Percentiles rank a stretch among this genome's conserved stretches.
Conservation (phyloP, 2,113 vertebrate genomes). For the Ceyx margarethae region DNA sequence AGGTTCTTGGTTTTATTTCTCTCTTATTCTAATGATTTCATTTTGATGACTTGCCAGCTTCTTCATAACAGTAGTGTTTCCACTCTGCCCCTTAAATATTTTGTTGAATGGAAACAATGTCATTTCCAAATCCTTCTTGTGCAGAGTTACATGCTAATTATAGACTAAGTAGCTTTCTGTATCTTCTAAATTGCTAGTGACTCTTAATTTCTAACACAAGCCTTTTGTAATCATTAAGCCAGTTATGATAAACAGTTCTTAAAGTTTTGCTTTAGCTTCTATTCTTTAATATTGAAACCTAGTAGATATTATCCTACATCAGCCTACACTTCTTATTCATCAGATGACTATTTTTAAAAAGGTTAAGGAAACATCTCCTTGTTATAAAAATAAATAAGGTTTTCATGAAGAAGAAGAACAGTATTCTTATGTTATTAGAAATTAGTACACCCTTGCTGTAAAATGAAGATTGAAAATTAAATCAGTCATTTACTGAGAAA, state of each 20-base stretch:
- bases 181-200: neutral
- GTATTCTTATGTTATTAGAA: neutral
- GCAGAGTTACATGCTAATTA: neutral
- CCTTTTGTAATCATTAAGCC: neutral
- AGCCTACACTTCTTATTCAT: neutral
- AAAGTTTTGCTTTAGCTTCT: neutral
- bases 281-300: neutral
- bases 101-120: neutral
- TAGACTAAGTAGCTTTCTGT: neutral
- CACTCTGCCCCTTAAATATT: neutral
- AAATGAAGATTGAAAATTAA: neutral
- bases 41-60: neutral
- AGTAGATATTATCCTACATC: neutral
- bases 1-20: neutral
- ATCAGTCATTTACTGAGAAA: neutral
- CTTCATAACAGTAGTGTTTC: neutral
- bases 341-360: neutral
- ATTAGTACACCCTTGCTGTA: neutral
- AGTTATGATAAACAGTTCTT: neutral
- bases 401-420: neutral
- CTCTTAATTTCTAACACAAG: neutral
- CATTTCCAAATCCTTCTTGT: neutral
- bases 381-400: neutral
- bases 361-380: neutral
- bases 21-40: neutral